Evolutionary conservation across 2,797 vertebrate species (phyloP).

Genomic region (Dendrocincla tyrannina): DNA sequence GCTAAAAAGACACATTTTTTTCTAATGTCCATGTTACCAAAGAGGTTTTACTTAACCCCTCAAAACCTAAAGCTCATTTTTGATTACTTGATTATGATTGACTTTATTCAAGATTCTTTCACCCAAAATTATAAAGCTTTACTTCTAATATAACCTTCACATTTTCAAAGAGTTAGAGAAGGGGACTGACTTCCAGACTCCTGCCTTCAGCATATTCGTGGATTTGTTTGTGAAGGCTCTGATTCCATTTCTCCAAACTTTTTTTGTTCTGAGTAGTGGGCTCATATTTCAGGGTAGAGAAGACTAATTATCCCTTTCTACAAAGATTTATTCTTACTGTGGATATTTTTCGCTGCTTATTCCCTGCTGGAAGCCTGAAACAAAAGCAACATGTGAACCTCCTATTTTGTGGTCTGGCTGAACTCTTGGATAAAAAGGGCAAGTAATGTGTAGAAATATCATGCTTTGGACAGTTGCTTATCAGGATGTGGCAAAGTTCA

Average conservation of each 20-base stretch:
- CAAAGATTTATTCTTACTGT: not conserved
- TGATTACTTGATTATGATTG: not conserved
- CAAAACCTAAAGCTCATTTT: not conserved
- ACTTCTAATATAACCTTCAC: not conserved
- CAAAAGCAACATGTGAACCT: not conserved
- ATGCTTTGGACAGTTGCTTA: not conserved
- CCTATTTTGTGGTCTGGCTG: slow-evolving; percentile 31
- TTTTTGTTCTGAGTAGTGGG: not conserved
- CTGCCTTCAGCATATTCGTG: not conserved
- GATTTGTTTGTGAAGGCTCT: not conserved
- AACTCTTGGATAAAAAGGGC: not conserved
- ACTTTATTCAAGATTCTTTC: not conserved
- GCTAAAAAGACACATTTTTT: not conserved
- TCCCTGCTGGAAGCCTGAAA: slow-evolving; percentile 5
- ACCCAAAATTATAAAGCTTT: not conserved
- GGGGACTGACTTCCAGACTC: not conserved
- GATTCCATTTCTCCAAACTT: not conserved
- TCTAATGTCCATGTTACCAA: not conserved
- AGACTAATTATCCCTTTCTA: not conserved
- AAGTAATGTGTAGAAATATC: not conserved
- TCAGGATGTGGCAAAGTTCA: not conserved
- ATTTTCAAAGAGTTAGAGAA: not conserved
- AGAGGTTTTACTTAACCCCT: not conserved
- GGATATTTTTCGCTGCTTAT: not conserved
- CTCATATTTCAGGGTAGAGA: not conserved